These are phyloP conservation scores for Scolopax rusticola DNA, from an alignment of 2,797 vertebrate genomes.

Conservation along the genomic window DNA sequence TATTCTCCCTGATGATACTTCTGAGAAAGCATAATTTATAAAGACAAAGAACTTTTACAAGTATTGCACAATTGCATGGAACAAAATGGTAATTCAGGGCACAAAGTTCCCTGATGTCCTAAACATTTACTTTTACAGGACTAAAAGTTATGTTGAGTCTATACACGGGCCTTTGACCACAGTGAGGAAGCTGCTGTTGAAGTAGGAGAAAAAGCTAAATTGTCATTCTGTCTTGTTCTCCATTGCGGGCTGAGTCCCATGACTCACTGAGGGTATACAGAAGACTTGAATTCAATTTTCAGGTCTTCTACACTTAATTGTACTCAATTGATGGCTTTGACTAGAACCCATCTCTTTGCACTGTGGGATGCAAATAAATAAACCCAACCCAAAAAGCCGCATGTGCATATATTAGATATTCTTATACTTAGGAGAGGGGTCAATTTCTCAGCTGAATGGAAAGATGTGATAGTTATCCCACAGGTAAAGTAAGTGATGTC, in stretches of 20 bases:
- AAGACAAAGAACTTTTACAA: constrained; percentile 21
- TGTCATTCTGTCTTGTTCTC: not conserved
- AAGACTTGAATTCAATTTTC: not conserved
- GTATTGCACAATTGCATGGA: not conserved
- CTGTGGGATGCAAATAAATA: not conserved
- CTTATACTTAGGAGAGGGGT: not conserved
- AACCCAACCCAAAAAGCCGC: not conserved
- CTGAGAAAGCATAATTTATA: not conserved
- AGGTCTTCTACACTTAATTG: not conserved
- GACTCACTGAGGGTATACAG: not conserved
- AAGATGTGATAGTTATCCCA: not conserved
- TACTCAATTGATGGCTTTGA: not conserved
- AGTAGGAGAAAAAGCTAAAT: not conserved
- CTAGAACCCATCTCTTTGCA: not conserved
- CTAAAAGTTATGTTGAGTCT: not conserved
- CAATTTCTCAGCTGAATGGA: not conserved
- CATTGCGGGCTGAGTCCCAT: not conserved
- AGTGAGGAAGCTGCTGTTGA: not conserved
- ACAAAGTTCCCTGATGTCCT: not conserved
- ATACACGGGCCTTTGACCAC: not conserved
- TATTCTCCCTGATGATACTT: not conserved
- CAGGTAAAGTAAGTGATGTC: not conserved
- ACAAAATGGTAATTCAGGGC: not conserved
- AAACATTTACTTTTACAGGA: not conserved
- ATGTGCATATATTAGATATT: not conserved